Conservation (phyloP, 2,113 vertebrate genomes). For the Lepus timidus region DNA sequence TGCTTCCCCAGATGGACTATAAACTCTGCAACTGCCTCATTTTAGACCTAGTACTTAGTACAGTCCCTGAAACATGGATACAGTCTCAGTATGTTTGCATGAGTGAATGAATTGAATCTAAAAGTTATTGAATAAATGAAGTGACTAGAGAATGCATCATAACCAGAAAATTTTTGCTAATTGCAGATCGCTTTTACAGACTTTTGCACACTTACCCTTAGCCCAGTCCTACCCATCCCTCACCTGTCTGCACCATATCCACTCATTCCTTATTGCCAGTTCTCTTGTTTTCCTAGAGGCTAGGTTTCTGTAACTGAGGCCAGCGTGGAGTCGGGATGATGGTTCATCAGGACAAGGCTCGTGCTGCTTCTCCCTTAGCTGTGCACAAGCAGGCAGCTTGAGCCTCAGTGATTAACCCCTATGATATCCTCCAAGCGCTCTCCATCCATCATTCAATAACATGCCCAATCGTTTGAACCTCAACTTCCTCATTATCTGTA, state of each 20-base stretch:
- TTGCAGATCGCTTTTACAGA: background rate
- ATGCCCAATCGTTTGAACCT: constrained; percentile 63
- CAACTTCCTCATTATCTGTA: constrained; percentile 70
- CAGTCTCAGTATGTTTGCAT: background rate
- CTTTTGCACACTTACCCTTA: background rate
- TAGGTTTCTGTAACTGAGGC: background rate
- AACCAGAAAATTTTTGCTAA: background rate
- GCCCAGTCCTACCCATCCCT: background rate
- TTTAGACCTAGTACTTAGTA: background rate
- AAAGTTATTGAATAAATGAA: background rate
- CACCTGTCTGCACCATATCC: background rate
- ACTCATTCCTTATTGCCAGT: background rate
- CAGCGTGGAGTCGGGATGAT: background rate
- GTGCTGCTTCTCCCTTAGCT: background rate
- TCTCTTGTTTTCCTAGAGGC: background rate
- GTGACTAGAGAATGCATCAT: background rate
- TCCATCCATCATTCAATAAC: constrained; percentile 47
- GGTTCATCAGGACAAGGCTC: too few relatives aligned
- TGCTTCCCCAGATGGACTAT: background rate
- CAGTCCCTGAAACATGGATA: too few relatives aligned
- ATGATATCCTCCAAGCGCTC: background rate
- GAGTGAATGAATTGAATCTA: background rate
- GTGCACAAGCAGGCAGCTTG: background rate
- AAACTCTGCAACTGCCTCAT: background rate
- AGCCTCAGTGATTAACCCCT: constrained; percentile 1